Base-by-base conservation (phyloP, 2,888 invertebrate genomes). In the Ophonus ardosiacus region DNA sequence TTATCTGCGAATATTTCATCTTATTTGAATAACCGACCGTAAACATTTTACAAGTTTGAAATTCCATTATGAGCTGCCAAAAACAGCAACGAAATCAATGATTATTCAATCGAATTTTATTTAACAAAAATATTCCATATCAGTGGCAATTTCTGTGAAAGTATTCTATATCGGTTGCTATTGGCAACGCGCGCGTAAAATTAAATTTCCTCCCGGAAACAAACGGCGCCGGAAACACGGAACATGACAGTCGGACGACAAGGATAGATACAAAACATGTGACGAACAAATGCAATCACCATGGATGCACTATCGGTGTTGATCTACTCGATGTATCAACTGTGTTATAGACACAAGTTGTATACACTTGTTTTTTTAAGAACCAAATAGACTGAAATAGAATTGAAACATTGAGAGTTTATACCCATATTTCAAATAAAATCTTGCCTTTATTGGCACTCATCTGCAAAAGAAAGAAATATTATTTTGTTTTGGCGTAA, bases 171-270 rank as follows among this genome's bases (percentile, higher is more conserved):
- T 38, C 38, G 38, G 43, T 43, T 24, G 43, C 18, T 17, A 74
- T 17, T 74, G 43, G 43, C 43, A 74, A 74, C 71, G 71, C 71
- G 63, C 43, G 71, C 71, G 71, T 40, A 43, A 43, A 74, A 74
- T 74, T 74, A 74, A 74, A 74, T 74, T 74, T 74, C 71, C 71
- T 74, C 18, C 71, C 71, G 71, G 71, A 74, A 74, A 74, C 71
- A 74, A 74, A 74, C 71, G 43, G 43, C 24, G 15, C 43, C 71
- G 71, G 71, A 74, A 74, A 74, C 43, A 18, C 18, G 71, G 43
- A 68, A 74, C 71, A 74, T 74, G 71, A 74, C 71, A 74, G 40
- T 15, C n/a, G 43, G 38, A 21, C 31, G 68, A 68, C 68, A 68
- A 31, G 21, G 63, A 24, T 5, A 21, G 24, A 18, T 18, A 24